Evolutionary conservation across 2,113 vertebrate species (phyloP), one percentile per base, ranked within the genome.

Genomic region (Campylomormyrus numenius): DNA sequence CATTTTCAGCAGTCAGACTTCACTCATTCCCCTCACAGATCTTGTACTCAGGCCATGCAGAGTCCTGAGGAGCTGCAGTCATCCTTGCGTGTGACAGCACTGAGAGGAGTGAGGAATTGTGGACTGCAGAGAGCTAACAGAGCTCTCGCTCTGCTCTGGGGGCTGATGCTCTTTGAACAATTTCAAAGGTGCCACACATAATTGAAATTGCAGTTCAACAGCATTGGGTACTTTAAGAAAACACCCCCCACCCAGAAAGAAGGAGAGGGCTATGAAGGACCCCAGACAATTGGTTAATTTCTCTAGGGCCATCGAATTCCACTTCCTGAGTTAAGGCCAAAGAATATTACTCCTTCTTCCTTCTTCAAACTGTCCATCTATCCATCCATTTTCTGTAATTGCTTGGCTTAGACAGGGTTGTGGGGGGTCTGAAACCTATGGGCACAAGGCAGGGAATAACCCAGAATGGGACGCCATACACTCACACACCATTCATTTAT

Each of bases 171-270:
- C 24, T 89, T 89, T 89, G 89, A 84, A 84, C 50, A 56, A 89
- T 80, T 83, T 85, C 89, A 89, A 84, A 89, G 89, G 89, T 19
- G 21, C 89, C 39, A 50, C 35, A 13, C 35, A 80, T 84, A 45
- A 84, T 56, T 50, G 13, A 84, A 84, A 56, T 84, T 84, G 19
- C 13, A 48, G 77, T 89, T 89, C 66, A 50, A 77, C 27, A 45
- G 88, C 17, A 10, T 58, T 84, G 2, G 19, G 35, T 3, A 13
- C 50, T 35, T 66, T 58, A 21, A 89, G 83, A 83, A 89, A 87
- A 83, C 15, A 56, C 77, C 19, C 49, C 39, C 7, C 24, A 35
- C 6, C 17, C 24, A 35, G 5, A 56, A 66, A 58, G 24, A 56
- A 77, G 58, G 83, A 45, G 84, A 85, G 19, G 24, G 39, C 39